Conservation (phyloP, 2,113 vertebrate genomes). For the Siniperca chuatsi region DNA sequence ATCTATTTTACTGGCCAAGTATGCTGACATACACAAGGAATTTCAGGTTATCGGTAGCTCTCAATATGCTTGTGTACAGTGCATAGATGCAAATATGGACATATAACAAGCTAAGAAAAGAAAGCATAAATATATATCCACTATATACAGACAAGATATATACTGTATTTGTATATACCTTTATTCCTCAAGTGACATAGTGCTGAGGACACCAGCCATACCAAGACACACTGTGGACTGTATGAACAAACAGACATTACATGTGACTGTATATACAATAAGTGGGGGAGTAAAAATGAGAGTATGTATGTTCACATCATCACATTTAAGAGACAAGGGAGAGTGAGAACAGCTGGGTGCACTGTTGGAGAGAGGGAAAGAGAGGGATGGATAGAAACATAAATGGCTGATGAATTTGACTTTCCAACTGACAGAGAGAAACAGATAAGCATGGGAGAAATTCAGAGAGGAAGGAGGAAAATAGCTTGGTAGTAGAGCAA, state of each 20-base stretch:
- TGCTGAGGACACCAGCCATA: background rate
- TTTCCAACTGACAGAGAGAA: constrained; percentile 64
- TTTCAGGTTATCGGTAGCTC: background rate
- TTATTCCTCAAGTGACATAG: background rate
- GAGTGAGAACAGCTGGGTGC: constrained; percentile 30
- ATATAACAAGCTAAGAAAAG: background rate
- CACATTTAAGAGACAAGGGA: constrained; percentile 31
- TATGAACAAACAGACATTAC: background rate
- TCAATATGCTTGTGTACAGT: background rate
- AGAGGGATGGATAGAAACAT: constrained; percentile 12
- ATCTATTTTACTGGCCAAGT: background rate
- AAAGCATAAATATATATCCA: background rate
- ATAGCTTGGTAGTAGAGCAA: constrained; percentile 29
- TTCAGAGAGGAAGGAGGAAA: constrained; percentile 24
- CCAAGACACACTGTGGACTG: background rate
- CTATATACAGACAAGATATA: background rate
- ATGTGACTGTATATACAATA: background rate
- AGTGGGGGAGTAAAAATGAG: background rate
- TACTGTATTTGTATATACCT: no score
- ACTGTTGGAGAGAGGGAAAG: constrained; percentile 19
- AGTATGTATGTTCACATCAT: constrained; percentile 15
- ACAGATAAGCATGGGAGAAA: constrained; percentile 13
- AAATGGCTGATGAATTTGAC: constrained; percentile 40
- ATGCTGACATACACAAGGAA: background rate
- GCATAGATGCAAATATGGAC: background rate